Evolutionary conservation across 2,797 vertebrate genomes (phyloP), one percentile per base, ranked within the genome.

Genomic region (Pogonophryne albipinna): DNA sequence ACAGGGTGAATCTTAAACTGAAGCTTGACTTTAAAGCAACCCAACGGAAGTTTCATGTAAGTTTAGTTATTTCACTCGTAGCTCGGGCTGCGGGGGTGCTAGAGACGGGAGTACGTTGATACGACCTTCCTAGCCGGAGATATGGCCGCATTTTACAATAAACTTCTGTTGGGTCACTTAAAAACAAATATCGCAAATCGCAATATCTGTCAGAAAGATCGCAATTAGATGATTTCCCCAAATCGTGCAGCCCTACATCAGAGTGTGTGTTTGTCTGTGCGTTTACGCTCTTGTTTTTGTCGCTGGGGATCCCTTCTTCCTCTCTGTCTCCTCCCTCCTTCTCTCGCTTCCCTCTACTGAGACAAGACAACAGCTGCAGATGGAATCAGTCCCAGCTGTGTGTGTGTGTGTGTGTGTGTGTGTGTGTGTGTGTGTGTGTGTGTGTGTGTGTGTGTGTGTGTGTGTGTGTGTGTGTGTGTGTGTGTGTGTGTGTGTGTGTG

Each of bases 361-460:
- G 75, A 80, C 51, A 53, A 74, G 69, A 72, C 83, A 75, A 81
- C 82, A 83, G 78, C 82, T 89, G 81, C 70, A 81, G 66, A 77
- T 66, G 44, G 84, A 85, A 91, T 87, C 56, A 83, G 73, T 86
- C 83, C 81, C 86, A 91, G 79, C 79, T 27, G 27, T 91, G 87
- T 91, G 82, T 80, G 67, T 72, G 60, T 64, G 71, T 81, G 38
- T 76, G 56, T 66, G 55, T 64, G 59, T 66, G 59, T 73, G 41
- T 75, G 45, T 76, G 63, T 72, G 45, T 89, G 85, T 86, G 74
- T 65, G 60, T 68, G 38, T 80, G 63, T 68, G 47, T 71, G 45
- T 70, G 27, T 74, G 50, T 62, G 41, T 72, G 76, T 85, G 45
- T 34, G 47, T 72, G 60, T 64, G 71, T 81, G 38, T 76, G 56